Conservation (phyloP, 2,113 vertebrate species). For the Upupa epops region DNA sequence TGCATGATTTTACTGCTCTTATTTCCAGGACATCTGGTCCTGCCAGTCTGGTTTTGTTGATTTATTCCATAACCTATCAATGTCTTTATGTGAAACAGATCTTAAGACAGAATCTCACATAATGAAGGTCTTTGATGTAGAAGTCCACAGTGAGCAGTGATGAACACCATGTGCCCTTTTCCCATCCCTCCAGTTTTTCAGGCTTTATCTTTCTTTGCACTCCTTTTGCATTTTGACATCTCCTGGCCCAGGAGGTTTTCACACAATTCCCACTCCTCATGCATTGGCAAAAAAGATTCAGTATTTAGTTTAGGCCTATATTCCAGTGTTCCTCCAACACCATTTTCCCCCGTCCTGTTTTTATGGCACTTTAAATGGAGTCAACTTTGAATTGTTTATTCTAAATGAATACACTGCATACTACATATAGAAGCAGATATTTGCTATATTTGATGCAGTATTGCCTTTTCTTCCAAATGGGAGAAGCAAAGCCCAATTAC, state of each 20-base stretch:
- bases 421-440: not conserved
- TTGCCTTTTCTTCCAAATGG: not conserved
- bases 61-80: not conserved
- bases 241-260: not conserved
- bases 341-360: not conserved
- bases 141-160: not conserved
- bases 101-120: not conserved
- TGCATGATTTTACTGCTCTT: not conserved
- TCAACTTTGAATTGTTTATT: not conserved
- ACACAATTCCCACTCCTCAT: not conserved
- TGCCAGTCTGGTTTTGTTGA: not conserved
- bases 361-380: not conserved
- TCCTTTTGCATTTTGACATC: not conserved
- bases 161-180: rapidly evolving
- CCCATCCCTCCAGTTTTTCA: not conserved
- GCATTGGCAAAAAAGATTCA: not conserved
- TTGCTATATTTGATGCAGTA: not conserved
- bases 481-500: not conserved
- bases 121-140: not conserved
- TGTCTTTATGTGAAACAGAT: not conserved
- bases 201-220: not conserved
- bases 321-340: not conserved
- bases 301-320: not conserved
- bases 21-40: not conserved
- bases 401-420: not conserved